Evolutionary conservation across 1,140 invertebrate genomes (phyloP).

Genomic region (Phymorhynchus buccinoides): DNA sequence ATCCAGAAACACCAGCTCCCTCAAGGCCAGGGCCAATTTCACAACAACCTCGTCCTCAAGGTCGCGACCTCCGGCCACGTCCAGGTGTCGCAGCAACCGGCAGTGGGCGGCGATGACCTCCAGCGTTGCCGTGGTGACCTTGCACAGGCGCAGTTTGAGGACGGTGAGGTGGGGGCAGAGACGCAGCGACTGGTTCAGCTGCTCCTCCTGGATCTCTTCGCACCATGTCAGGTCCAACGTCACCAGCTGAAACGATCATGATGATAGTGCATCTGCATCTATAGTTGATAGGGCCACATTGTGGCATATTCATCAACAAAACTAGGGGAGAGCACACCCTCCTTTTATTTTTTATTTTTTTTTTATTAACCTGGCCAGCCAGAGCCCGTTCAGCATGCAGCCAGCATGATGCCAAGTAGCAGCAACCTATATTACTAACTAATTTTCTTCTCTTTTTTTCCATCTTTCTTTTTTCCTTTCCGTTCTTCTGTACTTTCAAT

Average conservation of each 20-base stretch:
- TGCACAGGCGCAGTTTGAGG: neutral
- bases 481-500: too few species aligned
- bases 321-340: too few species aligned
- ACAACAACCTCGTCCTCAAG: conserved; percentile 2
- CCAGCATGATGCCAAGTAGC: too few species aligned
- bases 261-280: too few species aligned
- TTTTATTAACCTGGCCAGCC: too few species aligned
- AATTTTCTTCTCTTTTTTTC: too few species aligned
- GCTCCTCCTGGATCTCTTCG: neutral
- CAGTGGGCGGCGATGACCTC: neutral
- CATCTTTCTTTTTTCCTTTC: too few species aligned
- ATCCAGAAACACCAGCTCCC: neutral
- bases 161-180: neutral
- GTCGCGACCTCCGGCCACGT: neutral
- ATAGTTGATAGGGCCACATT: too few species aligned
- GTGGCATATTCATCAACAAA: too few species aligned
- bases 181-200: neutral
- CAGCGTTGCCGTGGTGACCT: neutral
- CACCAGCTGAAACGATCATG: neutral
- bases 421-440: too few species aligned
- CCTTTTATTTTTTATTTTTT: too few species aligned
- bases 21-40: neutral
- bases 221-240: conserved; percentile 5
- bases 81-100: neutral
- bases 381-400: too few species aligned